Base-by-base conservation (phyloP, 2,888 invertebrate species). In the Ligdia adustata region DNA sequence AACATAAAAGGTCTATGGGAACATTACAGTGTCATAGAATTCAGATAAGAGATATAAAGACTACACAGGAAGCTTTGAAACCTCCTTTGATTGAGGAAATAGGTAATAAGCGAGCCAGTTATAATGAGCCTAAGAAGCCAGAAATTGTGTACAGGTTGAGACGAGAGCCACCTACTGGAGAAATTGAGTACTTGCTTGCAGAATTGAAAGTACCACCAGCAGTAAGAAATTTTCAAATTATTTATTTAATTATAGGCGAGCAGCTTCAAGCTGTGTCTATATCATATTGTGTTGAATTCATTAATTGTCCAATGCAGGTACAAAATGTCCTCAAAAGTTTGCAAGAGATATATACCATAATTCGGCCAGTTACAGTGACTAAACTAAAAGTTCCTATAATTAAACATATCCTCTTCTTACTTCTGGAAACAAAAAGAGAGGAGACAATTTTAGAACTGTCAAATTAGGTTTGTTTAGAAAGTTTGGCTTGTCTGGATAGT, bases 1-100 rank as follows among this genome's bases (percentile, higher is more conserved):
- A 93, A 69, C 94, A 96, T 82, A 91, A 94, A 22, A 95, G 94
- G 75, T 92, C 92, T 12, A 92, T 95, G 70, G 96, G 96, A 2
- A 93, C 91, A 31, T 79, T 97, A 16, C 94, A 95, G 52, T 87
- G 92, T 18, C 96, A 96, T 75, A 92, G 94, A 64, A 93, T 96
- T 58, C 93, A 95, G 70, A 93, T 95, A 60, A 91, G 94, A 35
- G 93, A 94, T 69, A 85, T 93, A 0, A 91, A 92, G 57, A 90
- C 80, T 20, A 77, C 79, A 53, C 80, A 79, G 33, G 68, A 68
- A 32, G 68, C 69, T 34, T 64, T 60, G 3, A 85, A 80, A 41
- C 69, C 82, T 3, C 85, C 89, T 1, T 70, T 94, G n/a, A 93
- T 94, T 44, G 91, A 94, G 63, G 94, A 94, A 72, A 83, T 94